A percentile compares a stretch with the other conserved stretches of the same genome.
These are phyloP conservation scores for Andrena cerasifolii DNA, from an alignment of 1,140 invertebrate species.

Conservation along the genomic window DNA sequence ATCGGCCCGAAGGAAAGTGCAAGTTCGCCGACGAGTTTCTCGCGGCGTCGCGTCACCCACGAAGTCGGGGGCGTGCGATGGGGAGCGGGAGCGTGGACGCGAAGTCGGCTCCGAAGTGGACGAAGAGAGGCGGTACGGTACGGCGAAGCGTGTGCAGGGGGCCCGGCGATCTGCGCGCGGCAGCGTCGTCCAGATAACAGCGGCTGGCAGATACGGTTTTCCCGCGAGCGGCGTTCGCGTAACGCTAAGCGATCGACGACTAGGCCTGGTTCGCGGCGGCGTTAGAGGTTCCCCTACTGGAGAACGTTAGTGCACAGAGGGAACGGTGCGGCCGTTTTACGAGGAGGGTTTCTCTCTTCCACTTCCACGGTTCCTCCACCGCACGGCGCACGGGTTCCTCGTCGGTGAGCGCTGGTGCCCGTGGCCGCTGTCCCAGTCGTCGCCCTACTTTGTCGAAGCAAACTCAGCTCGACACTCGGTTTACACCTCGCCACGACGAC, in stretches of 20 bases:
- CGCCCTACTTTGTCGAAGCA: constrained; percentile 82
- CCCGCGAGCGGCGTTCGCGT: constrained; percentile 49
- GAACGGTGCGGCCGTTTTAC: constrained; percentile 67
- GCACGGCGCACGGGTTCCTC: constrained; percentile 70
- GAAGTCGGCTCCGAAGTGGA: no score
- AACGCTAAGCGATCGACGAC: constrained; percentile 42
- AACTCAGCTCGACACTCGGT: constrained; percentile 77
- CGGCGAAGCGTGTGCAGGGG: no score
- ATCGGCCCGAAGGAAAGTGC: constrained; percentile 16
- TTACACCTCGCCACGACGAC: constrained; percentile 65
- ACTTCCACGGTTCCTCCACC: constrained; percentile 76
- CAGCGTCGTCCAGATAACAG: not conserved
- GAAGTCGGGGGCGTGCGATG: no score
- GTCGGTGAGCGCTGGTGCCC: constrained; percentile 77
- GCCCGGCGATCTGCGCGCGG: not conserved
- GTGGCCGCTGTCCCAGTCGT: constrained; percentile 80
- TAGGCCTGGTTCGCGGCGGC: constrained; percentile 58
- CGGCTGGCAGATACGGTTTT: constrained; percentile 12
- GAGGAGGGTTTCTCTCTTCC: constrained; percentile 79
- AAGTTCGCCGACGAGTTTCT: not conserved
- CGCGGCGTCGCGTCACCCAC: no score
- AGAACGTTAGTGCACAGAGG: constrained; percentile 69
- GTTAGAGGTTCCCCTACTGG: constrained; percentile 72
- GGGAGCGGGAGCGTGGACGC: no score
- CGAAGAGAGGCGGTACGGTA: no score